phyloP scores from a whole-genome alignment of 2,888 invertebrate genomes.

The Drosophila neoperkinsi region DNA sequence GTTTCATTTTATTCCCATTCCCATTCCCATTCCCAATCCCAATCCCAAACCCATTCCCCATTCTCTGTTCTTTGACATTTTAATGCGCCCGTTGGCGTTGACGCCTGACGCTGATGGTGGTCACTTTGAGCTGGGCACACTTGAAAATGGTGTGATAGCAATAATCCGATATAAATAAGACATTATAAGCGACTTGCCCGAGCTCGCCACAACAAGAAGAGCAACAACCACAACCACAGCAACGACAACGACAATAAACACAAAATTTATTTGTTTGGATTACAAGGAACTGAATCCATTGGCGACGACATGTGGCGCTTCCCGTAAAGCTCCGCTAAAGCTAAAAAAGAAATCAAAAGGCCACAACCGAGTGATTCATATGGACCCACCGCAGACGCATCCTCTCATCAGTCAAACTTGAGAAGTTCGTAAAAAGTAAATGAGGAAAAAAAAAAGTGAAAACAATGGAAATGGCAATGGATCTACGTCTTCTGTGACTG shows the following conservation, averaged over 20 bases:
- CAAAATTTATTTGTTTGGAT: slow-evolving; percentile 61
- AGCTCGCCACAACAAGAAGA: background rate
- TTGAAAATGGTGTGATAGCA: slow-evolving; percentile 77
- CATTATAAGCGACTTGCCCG: slow-evolving; percentile 64
- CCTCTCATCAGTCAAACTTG: slow-evolving; percentile 66
- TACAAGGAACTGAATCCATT: slow-evolving; percentile 64
- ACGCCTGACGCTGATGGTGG: slow-evolving; percentile 74
- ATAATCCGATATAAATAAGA: slow-evolving; percentile 80
- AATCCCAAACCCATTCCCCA: slow-evolving; percentile 23
- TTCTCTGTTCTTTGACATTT: slow-evolving; percentile 71
- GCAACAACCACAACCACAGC: slow-evolving; percentile 14
- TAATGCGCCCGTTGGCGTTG: slow-evolving; percentile 79
- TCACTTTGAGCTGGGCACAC: slow-evolving; percentile 64
- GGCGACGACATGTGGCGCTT: slow-evolving; percentile 76
- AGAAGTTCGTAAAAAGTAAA: slow-evolving; percentile 7
- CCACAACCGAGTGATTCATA: slow-evolving; percentile 47
- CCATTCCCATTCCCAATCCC: slow-evolving; percentile 14
- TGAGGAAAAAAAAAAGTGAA: slow-evolving; percentile 59
- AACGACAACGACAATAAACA: slow-evolving; percentile 50
- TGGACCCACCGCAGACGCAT: slow-evolving; percentile 60
- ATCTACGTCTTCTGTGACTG: slow-evolving; percentile 26
- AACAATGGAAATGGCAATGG: slow-evolving; percentile 56
- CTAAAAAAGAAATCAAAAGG: slow-evolving; percentile 17
- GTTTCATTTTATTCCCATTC: slow-evolving; percentile 22
- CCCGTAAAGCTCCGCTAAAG: slow-evolving; percentile 37